These are phyloP conservation scores for Drosophila yakuba DNA, from an alignment of 1,140 invertebrate genomes.

Conservation along the genomic window DNA sequence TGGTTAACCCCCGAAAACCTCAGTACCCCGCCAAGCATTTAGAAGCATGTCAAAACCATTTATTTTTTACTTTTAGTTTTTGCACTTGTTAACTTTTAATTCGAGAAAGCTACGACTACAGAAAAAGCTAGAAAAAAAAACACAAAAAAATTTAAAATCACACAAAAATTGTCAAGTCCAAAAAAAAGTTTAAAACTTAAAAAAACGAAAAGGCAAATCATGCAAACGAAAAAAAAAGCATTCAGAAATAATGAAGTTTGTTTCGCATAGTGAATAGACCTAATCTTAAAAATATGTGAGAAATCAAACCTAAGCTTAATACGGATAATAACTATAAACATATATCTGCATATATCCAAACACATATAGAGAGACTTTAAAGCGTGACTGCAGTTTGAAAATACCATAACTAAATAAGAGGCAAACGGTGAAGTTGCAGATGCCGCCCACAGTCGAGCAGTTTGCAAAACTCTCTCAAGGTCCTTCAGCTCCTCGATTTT, in stretches of 20 bases:
- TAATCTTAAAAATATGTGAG: conserved; percentile 76
- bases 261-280: conserved; percentile 77
- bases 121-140: conserved; percentile 37
- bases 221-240: conserved; percentile 53
- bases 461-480: conserved; percentile 61
- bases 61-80: conserved; percentile 58
- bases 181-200: conserved; percentile 79
- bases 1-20: conserved; percentile 5
- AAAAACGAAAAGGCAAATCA: conserved; percentile 52
- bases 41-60: conserved; percentile 57
- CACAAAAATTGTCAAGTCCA: conserved; percentile 54
- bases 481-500: conserved; percentile 52
- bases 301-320: conserved; percentile 81
- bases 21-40: conserved; percentile 67
- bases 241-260: conserved; percentile 67
- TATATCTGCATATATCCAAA: conserved; percentile 53
- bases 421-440: conserved; percentile 44
- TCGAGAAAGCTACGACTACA: conserved; percentile 48
- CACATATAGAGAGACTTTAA: conserved; percentile 43
- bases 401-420: conserved; percentile 29
- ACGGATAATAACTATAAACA: conserved; percentile 71
- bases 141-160: conserved; percentile 49
- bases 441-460: conserved; percentile 37
- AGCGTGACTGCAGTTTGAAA: conserved; percentile 50
- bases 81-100: conserved; percentile 74